These are phyloP conservation scores for Agonopterix subpropinquella DNA, from an alignment of 2,888 invertebrate genomes.

Conservation along the genomic window DNA sequence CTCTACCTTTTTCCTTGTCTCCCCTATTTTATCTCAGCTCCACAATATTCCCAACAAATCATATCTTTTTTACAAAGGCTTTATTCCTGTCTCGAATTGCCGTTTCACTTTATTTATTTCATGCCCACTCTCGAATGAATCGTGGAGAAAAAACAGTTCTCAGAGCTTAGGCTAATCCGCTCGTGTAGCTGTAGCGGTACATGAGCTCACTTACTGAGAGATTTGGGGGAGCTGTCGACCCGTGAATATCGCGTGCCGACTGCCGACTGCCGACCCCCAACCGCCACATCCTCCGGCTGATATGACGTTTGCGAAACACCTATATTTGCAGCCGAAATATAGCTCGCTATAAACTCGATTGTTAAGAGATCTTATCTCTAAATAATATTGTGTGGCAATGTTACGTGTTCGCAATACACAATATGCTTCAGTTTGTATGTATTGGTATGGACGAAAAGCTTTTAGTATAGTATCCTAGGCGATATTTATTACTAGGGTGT, in stretches of 20 bases:
- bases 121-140: slow-evolving; percentile 39
- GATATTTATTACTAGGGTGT: too few relatives aligned
- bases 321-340: not conserved
- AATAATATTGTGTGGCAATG: too few relatives aligned
- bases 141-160: slow-evolving; percentile 48
- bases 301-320: slow-evolving; percentile 12
- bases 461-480: too few relatives aligned
- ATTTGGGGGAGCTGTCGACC: slow-evolving; percentile 36
- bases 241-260: slow-evolving; percentile 20
- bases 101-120: slow-evolving; percentile 42
- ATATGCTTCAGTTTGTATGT: too few relatives aligned
- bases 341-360: too few relatives aligned
- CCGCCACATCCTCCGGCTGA: slow-evolving; percentile 10
- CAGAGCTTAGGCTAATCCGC: slow-evolving; percentile 49
- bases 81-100: slow-evolving; percentile 32
- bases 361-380: too few relatives aligned
- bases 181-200: slow-evolving; percentile 39
- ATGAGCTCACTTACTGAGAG: slow-evolving; percentile 47
- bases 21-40: not conserved
- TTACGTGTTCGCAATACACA: too few relatives aligned
- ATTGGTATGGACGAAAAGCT: too few relatives aligned
- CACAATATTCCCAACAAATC: slow-evolving; percentile 19
- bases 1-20: too few relatives aligned
- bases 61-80: slow-evolving; percentile 25
- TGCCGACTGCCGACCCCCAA: slow-evolving; percentile 12